Conservation (phyloP, 2,888 invertebrate species). For the Bembecia ichneumoniformis region DNA sequence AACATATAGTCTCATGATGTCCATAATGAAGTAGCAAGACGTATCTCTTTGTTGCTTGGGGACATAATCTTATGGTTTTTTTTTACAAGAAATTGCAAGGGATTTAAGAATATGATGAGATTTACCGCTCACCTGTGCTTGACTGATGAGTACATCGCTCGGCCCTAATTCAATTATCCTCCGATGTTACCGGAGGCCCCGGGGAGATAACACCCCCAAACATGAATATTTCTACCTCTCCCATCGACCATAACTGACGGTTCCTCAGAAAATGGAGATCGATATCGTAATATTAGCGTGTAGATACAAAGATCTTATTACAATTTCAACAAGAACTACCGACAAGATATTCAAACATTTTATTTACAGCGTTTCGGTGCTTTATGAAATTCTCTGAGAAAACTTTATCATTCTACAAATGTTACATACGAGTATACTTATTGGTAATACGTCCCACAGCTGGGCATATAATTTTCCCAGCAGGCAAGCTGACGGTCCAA, state of each 20-base stretch:
- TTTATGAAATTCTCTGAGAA: no score
- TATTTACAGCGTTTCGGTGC: no score
- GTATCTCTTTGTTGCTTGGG: conserved; percentile 5
- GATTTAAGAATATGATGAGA: conserved; percentile 11
- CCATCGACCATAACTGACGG: conserved; percentile 22
- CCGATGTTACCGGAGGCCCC: conserved; percentile 18
- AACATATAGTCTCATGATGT: no score
- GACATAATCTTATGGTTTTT: conserved; percentile 2
- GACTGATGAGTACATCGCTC: conserved; percentile 40
- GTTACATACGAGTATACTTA: no score
- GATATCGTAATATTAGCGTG: background rate
- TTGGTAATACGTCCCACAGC: no score
- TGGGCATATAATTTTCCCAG: no score
- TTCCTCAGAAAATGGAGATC: conserved; percentile 14
- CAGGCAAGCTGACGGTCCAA: no score
- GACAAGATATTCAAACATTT: no score
- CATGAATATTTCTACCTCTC: conserved; percentile 25
- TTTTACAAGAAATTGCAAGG: background rate
- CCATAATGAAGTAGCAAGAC: background rate
- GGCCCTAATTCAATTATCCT: conserved; percentile 43
- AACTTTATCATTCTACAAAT: no score
- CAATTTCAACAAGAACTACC: no score
- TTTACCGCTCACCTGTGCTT: conserved; percentile 31
- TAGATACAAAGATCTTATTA: background rate
- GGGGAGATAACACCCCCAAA: conserved; percentile 19